These are phyloP conservation scores for Pseudochaenichthys georgianus DNA, from an alignment of 2,797 vertebrate species.

Conservation along the genomic window DNA sequence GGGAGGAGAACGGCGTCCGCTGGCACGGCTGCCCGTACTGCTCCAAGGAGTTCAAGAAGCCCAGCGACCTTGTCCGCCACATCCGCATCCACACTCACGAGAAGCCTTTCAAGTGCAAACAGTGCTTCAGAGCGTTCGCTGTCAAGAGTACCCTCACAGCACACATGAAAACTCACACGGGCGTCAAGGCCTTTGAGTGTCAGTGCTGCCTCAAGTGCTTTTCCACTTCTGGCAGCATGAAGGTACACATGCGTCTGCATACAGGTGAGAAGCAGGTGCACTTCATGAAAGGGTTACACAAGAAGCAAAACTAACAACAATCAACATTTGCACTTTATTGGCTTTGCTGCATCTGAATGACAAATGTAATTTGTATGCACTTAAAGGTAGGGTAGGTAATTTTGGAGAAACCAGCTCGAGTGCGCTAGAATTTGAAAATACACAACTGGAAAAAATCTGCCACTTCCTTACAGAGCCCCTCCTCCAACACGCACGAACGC, in stretches of 20 bases:
- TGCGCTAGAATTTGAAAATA: too few relatives aligned
- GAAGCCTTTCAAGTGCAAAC: constrained; percentile 98
- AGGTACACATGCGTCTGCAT: constrained; percentile 98
- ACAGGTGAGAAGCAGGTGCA: constrained; percentile 87
- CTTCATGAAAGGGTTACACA: constrained; percentile 16
- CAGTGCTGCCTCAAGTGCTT: constrained; percentile 97
- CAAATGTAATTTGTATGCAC: not conserved
- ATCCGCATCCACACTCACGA: constrained; percentile 99
- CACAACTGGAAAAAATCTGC: too few relatives aligned
- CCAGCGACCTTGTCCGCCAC: constrained; percentile 97
- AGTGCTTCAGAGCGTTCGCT: constrained; percentile 97
- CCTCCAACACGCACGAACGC: too few relatives aligned
- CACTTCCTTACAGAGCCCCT: too few relatives aligned
- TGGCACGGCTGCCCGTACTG: constrained; percentile 99
- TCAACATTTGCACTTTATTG: constrained; percentile 9
- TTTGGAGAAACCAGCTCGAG: too few relatives aligned
- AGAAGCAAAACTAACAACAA: constrained; percentile 14
- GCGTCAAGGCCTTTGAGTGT: constrained; percentile 98
- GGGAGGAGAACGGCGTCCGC: constrained; percentile 95
- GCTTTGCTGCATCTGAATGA: not conserved
- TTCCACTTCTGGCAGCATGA: constrained; percentile 99
- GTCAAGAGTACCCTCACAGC: constrained; percentile 99
- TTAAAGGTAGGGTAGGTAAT: too few relatives aligned
- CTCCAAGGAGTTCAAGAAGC: constrained; percentile 98
- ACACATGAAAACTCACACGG: constrained; percentile 98